Conservation (phyloP, 2,113 vertebrate species). For the Hassar affinis region DNA sequence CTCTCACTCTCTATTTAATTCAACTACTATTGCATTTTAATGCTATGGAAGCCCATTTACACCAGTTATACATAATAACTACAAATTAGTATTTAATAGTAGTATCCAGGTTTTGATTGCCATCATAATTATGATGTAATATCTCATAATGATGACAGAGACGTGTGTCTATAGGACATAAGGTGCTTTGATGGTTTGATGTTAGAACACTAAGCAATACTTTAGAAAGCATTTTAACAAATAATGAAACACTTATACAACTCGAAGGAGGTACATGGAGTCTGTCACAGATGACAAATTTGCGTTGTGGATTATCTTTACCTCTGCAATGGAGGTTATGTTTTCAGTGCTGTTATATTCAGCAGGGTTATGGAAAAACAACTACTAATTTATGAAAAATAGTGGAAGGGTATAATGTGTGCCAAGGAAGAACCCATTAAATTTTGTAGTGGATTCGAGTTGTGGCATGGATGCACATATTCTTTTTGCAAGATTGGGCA, state of each 20-base stretch:
- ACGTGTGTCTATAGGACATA: not conserved
- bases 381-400: too few relatives aligned
- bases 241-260: not conserved
- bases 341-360: too few relatives aligned
- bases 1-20: too few relatives aligned
- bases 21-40: not conserved
- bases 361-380: too few relatives aligned
- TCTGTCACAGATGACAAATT: not conserved
- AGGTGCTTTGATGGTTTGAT: not conserved
- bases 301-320: too few relatives aligned
- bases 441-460: too few relatives aligned
- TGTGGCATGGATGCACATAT: too few relatives aligned
- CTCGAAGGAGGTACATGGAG: too few relatives aligned
- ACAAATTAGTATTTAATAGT: not conserved
- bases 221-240: not conserved
- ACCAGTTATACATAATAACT: not conserved
- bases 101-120: not conserved
- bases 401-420: too few relatives aligned
- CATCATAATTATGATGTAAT: not conserved
- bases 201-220: not conserved
- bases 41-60: not conserved
- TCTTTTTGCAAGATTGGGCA: too few relatives aligned
- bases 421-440: too few relatives aligned
- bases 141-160: not conserved
- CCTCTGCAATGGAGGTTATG: too few relatives aligned